Base-by-base conservation (phyloP, 2,888 invertebrate species). In the Ernsta delagoae region DNA sequence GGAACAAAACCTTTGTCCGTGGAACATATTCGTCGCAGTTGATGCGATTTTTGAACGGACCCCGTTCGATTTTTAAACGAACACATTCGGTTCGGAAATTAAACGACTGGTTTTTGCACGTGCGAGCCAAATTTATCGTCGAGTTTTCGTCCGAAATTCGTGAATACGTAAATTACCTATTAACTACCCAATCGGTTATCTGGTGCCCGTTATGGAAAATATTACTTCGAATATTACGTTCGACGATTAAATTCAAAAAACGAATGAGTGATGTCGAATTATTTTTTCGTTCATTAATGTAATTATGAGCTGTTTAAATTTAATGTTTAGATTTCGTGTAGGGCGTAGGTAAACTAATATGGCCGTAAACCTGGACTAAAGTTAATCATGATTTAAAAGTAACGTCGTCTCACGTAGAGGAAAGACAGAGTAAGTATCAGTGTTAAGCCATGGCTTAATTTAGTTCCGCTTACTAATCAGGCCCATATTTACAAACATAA, bases 111-210 rank as follows among this genome's bases (percentile, higher is more conserved):
- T 63, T 70, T 65, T 68, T 68, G 68, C 62, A 65, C 61, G 67
- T 59, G 66, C 57, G 41, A 53, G 59, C 68, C 41, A 57, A 69
- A 69, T 69, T 69, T 69, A 69, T 69, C 68, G 63, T 59, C 65
- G 56, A 60, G 73, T 75, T 72, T 73, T 73, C 70, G 71, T 53
- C 68, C 63, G 70, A 71, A 72, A 71, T 70, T 68, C 73, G 72
- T 71, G 72, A 70, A 70, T 71, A 75, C 74, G 75, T 72, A 75
- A 75, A 76, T 75, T 70, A 71, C 65, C 70, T 65, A 74, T 74
- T 71, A 71, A 73, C 71, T 70, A 70, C 53, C 69, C 74, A 74
- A 74, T 74, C 64, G 70, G 69, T 71, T 74, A 74, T 72, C 70
- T 69, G 45, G 59, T 59, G 63, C 68, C 62, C 57, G 68, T 69